Evolutionary conservation across 2,888 invertebrate genomes (phyloP).

Genomic region (Amphipoea lucens): DNA sequence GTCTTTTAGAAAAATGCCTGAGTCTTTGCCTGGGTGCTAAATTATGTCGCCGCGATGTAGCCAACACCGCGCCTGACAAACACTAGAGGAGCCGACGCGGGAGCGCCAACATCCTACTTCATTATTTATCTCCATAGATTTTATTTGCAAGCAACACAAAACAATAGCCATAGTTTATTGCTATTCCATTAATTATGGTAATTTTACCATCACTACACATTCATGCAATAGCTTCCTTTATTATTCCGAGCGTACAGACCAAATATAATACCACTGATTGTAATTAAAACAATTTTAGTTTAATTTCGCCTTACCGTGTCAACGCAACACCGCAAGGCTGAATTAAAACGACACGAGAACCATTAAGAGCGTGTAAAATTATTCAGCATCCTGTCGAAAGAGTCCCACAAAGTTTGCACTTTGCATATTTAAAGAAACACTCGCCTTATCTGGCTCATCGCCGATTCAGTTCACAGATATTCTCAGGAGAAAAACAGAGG

Average conservation of each 20-base stretch:
- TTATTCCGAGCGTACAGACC: conserved; percentile 49
- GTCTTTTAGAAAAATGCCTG: conserved; percentile 88
- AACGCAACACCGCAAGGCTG: conserved; percentile 77
- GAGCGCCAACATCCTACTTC: conserved; percentile 80
- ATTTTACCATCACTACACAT: conserved; percentile 48
- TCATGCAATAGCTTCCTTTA: conserved; percentile 50
- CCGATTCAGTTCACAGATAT: conserved; percentile 87
- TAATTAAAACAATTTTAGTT: conserved; percentile 68
- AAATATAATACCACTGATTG: conserved; percentile 66
- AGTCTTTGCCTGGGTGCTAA: conserved; percentile 82
- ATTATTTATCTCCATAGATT: conserved; percentile 80
- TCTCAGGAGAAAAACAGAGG: conserved; percentile 82
- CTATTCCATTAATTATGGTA: conserved; percentile 70
- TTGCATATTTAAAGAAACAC: conserved; percentile 89
- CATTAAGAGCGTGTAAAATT: conserved; percentile 89
- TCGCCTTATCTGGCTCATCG: conserved; percentile 88
- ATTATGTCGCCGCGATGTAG: conserved; percentile 83
- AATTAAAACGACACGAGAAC: conserved; percentile 86
- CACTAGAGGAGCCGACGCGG: conserved; percentile 70
- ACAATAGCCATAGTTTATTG: conserved; percentile 73
- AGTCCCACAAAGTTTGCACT: conserved; percentile 87
- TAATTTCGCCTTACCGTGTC: conserved; percentile 79
- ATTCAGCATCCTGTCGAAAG: conserved; percentile 88
- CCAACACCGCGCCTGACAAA: conserved; percentile 75
- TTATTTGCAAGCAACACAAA: conserved; percentile 75